phyloP scores from a whole-genome alignment of 1,140 invertebrate species.

The Drosophila pseudoananassae region DNA sequence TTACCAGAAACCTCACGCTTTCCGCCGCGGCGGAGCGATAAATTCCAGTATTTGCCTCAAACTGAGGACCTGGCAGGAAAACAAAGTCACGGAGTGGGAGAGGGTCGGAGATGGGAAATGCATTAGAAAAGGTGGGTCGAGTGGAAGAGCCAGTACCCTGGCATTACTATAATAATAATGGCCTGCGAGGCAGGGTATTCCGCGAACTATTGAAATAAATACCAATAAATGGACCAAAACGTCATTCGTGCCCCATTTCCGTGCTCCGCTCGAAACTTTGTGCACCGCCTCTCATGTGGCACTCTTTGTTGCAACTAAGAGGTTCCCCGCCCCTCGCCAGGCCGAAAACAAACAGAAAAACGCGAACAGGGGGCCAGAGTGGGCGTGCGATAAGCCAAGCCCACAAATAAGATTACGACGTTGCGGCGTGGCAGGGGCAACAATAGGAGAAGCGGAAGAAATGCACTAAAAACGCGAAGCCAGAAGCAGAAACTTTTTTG shows the following conservation, averaged over 20 bases:
- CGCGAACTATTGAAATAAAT: conserved; percentile 70
- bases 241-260: conserved; percentile 67
- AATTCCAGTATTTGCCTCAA: conserved; percentile 63
- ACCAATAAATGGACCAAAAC: conserved; percentile 62
- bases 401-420: conserved; percentile 68
- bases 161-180: no score
- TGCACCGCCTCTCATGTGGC: conserved; percentile 36
- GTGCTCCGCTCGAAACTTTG: conserved; percentile 63
- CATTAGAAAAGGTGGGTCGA: no score
- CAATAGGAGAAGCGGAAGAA: conserved; percentile 36
- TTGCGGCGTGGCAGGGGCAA: conserved; percentile 21
- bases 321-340: no score
- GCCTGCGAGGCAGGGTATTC: conserved; percentile 33
- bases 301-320: conserved; percentile 63
- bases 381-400: conserved; percentile 70
- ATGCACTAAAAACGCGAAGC: conserved; percentile 56
- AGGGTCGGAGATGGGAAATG: no score
- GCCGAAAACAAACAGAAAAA: conserved; percentile 8
- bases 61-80: conserved; percentile 47
- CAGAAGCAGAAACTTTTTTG: conserved; percentile 51
- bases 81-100: conserved; percentile 42
- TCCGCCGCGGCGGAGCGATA: conserved; percentile 31
- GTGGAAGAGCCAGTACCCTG: no score
- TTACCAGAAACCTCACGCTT: conserved; percentile 33
- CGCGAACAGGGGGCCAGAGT: conserved; percentile 20